Evolutionary conservation across 2,888 invertebrate species (phyloP), one percentile per base, ranked within the genome.

Genomic region (Cantharis rustica): DNA sequence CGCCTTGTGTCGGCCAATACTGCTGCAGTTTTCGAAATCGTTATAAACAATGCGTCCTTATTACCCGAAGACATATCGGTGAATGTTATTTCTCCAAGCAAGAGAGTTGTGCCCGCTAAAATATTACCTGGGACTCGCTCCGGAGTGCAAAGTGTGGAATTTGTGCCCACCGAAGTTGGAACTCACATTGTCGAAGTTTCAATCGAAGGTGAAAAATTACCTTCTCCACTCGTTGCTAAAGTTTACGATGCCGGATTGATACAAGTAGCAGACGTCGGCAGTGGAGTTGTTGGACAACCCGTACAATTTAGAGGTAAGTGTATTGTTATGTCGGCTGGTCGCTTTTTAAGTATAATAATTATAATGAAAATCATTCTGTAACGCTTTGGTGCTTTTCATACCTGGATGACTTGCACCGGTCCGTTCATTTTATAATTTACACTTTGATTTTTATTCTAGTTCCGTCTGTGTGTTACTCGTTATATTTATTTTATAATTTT

Each of bases 241-340:
- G 98, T 97, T 68, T 98, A 98, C 89, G 97, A 98, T 88, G 94
- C 98, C 80, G 95, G 95, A 81, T 92, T 97, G 81, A 98, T 99
- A 86, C 94, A 95, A 90, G 96, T 99, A 81, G 96, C 97, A 73
- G 97, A 98, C 87, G 95, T 98, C 31, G 95, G 96, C 83, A 96
- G 95, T 84, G 98, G 97, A 77, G 94, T 96, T 79, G 97, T 98
- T 61, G 98, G 98, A 73, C 96, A 98, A 88, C 96, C 97, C 79
- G 97, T 98, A 86, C 97, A 98, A 89, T 99, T 99, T 89, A 93
- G 95, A 93, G 97, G 97, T 97, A 89, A 82, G 85, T 83, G 73
- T 61, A 68, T 23, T 61, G 61, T 27, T 31, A 68, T 71, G 16
- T 20, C 16, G 10, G 20, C 47, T 17, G 23, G 16, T 16, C 26